A percentile compares a stretch with the other conserved stretches of the same genome.
Evolutionary conservation across 1,140 invertebrate genomes (phyloP).

Genomic region (Akabosia matsudoensis): DNA sequence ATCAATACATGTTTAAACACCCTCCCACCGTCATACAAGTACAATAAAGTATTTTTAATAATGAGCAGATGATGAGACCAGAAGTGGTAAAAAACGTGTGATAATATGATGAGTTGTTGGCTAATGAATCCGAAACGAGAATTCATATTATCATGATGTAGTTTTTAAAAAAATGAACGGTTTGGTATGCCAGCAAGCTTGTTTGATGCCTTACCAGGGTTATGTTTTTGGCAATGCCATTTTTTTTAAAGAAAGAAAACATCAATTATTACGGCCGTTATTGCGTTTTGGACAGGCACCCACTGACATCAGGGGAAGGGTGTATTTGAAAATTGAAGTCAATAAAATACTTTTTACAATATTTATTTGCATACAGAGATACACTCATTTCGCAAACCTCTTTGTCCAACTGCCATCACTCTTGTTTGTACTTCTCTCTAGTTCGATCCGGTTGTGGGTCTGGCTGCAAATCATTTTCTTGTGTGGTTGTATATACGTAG

Average conservation of each 20-base stretch:
- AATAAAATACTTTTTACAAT: neutral
- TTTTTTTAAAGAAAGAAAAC: slow-evolving; percentile 4
- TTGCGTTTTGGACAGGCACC: neutral
- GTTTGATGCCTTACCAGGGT: neutral
- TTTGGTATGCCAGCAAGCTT: neutral
- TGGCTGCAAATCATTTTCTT: slow-evolving; percentile 17
- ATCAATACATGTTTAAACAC: slow-evolving; percentile 1
- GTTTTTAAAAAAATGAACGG: no score
- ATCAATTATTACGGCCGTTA: slow-evolving; percentile 17
- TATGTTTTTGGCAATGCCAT: slow-evolving; percentile 10
- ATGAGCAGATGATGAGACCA: no score
- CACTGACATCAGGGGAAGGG: neutral
- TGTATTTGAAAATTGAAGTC: neutral
- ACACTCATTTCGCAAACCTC: neutral
- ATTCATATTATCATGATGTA: neutral
- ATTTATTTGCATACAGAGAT: no score
- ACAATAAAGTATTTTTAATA: no score
- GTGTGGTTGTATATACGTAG: neutral
- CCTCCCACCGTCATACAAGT: no score
- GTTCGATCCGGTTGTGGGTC: slow-evolving; percentile 6
- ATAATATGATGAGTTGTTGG: neutral
- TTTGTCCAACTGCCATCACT: slow-evolving; percentile 21
- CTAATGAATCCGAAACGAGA: neutral
- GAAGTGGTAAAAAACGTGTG: neutral
- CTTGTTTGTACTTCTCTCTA: slow-evolving; percentile 15